phyloP scores from a whole-genome alignment of 2,888 invertebrate species.

The Nomada ferruginata region DNA sequence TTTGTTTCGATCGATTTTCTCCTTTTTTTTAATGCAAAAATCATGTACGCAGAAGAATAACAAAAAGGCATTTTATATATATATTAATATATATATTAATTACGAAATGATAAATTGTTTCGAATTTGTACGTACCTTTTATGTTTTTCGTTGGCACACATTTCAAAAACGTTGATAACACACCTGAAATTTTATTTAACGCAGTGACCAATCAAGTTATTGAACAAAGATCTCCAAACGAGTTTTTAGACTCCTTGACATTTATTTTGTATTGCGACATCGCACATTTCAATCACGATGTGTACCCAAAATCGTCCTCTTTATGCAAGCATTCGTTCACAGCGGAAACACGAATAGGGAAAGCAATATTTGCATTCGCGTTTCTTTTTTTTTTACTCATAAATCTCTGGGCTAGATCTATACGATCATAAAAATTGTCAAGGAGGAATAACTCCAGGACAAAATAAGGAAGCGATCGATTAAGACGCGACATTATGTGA shows the following conservation, averaged over 20 bases:
- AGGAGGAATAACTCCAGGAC: neutral
- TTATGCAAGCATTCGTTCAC: neutral
- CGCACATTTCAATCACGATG: neutral
- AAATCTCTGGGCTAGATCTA: neutral
- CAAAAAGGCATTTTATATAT: no score
- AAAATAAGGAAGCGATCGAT: conserved; percentile 20
- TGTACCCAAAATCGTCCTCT: conserved; percentile 18
- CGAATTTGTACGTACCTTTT: no score
- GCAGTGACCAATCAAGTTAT: neutral
- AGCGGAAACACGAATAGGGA: conserved; percentile 25
- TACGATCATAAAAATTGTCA: neutral
- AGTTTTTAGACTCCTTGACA: neutral
- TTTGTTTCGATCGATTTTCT: neutral
- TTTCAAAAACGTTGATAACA: no score
- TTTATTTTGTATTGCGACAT: conserved; percentile 8
- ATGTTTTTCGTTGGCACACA: no score
- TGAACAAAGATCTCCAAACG: neutral
- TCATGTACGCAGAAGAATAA: no score
- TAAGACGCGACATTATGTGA: conserved; percentile 13
- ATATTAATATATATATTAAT: no score
- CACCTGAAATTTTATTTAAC: neutral
- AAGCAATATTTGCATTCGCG: conserved; percentile 38
- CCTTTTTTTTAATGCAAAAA: neutral
- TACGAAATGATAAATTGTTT: no score
- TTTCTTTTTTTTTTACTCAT: neutral